These are phyloP conservation scores for Microctonus hyperodae DNA, from an alignment of 2,888 invertebrate genomes.

Conservation along the genomic window DNA sequence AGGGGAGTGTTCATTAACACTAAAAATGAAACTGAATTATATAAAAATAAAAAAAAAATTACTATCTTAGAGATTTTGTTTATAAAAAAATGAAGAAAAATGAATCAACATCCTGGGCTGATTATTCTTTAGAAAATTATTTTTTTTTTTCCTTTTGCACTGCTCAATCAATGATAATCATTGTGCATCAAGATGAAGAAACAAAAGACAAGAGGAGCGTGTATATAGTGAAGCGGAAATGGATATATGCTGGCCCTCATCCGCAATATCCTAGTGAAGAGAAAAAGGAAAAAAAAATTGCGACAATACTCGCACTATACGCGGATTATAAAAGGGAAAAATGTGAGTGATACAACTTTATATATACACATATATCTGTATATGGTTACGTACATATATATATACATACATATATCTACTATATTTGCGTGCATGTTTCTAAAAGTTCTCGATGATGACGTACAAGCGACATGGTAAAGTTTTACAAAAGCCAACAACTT, in stretches of 20 bases:
- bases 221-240: conserved; percentile 21
- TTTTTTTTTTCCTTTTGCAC: neutral
- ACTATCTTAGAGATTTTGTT: neutral
- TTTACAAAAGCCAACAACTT: conserved; percentile 20
- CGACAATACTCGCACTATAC: conserved; percentile 2
- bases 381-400: too few relatives aligned
- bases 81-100: neutral
- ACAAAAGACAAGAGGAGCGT: neutral
- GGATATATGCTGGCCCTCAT: conserved; percentile 9
- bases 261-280: neutral
- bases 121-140: neutral
- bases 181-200: neutral
- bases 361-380: too few relatives aligned
- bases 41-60: neutral
- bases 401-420: neutral
- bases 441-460: conserved; percentile 21
- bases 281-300: neutral
- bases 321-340: neutral
- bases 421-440: neutral
- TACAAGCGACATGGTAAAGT: conserved; percentile 9
- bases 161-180: conserved; percentile 1
- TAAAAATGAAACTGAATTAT: neutral
- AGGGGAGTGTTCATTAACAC: neutral
- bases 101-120: neutral
- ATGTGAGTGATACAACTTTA: too few relatives aligned